phyloP scores from a whole-genome alignment of 2,113 vertebrate species.

The Clinocottus analis region DNA sequence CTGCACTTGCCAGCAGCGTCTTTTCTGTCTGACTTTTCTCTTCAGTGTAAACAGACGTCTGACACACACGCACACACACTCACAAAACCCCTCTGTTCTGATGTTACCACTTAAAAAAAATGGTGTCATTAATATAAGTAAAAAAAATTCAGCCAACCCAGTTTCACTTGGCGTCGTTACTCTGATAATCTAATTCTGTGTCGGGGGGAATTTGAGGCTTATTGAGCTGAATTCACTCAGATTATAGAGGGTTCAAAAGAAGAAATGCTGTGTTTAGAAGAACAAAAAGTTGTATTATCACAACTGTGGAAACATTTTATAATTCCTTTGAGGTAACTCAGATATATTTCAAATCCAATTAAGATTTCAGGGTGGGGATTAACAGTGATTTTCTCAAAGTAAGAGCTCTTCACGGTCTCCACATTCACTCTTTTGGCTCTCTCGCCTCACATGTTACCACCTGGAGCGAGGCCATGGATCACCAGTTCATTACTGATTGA shows the following conservation, averaged over 20 bases:
- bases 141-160: constrained; percentile 74
- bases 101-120: constrained; percentile 60
- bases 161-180: constrained; percentile 63
- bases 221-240: constrained; percentile 2
- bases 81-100: constrained; percentile 51
- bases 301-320: neutral
- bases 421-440: neutral
- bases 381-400: neutral
- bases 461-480: constrained; percentile 36
- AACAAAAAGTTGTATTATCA: neutral
- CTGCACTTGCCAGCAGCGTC: constrained; percentile 20
- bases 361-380: neutral
- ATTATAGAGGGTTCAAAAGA: constrained; percentile 5
- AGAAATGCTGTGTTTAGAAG: neutral
- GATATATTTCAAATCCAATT: neutral
- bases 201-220: constrained; percentile 31
- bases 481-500: constrained; percentile 56
- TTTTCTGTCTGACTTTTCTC: constrained; percentile 35
- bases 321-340: neutral
- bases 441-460: constrained; percentile 27
- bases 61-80: constrained; percentile 45
- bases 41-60: constrained; percentile 63
- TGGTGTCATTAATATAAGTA: constrained; percentile 69
- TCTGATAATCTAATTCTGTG: constrained; percentile 55
- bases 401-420: constrained; percentile 1